Evolutionary conservation across 2,888 invertebrate species (phyloP), one percentile per base, ranked within the genome.

Genomic region (Choreutis nemorana): DNA sequence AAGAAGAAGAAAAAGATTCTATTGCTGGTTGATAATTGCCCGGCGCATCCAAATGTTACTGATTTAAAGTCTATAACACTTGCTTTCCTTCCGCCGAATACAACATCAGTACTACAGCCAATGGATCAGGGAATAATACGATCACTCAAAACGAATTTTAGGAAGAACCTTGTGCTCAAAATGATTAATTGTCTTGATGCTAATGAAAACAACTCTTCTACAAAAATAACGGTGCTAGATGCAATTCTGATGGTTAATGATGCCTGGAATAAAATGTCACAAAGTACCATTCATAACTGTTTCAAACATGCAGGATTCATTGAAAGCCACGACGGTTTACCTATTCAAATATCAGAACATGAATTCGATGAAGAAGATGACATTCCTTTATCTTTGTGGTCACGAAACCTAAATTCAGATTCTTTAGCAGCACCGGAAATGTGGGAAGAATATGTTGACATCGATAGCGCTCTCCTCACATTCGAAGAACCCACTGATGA

Each of bases 231-330:
- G 24, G 28, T 33, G 27, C 29, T 33, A 29, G 28, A 32, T 32
- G 32, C 32, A 14, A 32, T 32, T 32, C 28, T 28, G n/a, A 32
- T 32, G 25, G 26, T 33, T 30, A 30, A 27, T 28, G 30, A 30
- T 24, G 33, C 30, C 23, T 33, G 30, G 30, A 28, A 27, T 28
- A 27, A 30, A 12, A 28, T 33, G 33, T 30, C 33, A 30, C 33
- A 27, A 12, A 30, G 30, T 33, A 33, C 33, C 27, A 33, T 33
- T 28, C 30, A 33, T 30, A 27, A 30, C 27, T 33, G 33, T 33
- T 33, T 33, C 28, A 27, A 28, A 30, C 26, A 33, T 25, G 33
- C 30, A 10, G 28, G 30, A 26, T 29, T n/a, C n/a, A n/a, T n/a
- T n/a, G n/a, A n/a, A n/a, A n/a, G n/a, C n/a, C n/a, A n/a, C n/a